Conservation (phyloP, 2,888 invertebrate species). For the Ennomos erosarius region DNA sequence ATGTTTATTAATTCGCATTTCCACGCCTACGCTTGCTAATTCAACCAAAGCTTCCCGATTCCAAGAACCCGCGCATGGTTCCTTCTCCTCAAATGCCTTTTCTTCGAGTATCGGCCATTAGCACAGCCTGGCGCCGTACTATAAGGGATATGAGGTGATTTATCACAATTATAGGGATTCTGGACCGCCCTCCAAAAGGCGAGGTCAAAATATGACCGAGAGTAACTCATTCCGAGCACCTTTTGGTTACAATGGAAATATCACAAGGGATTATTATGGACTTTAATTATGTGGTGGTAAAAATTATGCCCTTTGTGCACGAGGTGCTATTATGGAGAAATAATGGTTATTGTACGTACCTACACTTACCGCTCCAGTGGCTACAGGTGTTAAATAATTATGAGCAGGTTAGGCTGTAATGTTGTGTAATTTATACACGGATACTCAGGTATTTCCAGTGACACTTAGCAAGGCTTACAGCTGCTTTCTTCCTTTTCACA, state of each 20-base stretch:
- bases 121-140: slow-evolving; percentile 67
- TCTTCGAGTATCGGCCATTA: slow-evolving; percentile 71
- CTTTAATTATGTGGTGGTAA: slow-evolving; percentile 29
- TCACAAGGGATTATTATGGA: slow-evolving; percentile 29
- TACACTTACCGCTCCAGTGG: not conserved
- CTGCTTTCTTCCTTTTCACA: slow-evolving; percentile 1
- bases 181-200: slow-evolving; percentile 39
- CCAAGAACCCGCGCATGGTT: slow-evolving; percentile 50
- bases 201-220: slow-evolving; percentile 43
- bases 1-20: slow-evolving; percentile 5
- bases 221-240: slow-evolving; percentile 34
- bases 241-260: slow-evolving; percentile 36
- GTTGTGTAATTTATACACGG: too few relatives aligned
- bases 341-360: slow-evolving; percentile 13
- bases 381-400: slow-evolving; percentile 7
- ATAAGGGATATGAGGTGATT: slow-evolving; percentile 71
- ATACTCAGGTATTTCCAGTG: too few relatives aligned
- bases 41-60: slow-evolving; percentile 1
- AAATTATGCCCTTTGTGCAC: slow-evolving; percentile 27
- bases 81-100: slow-evolving; percentile 64
- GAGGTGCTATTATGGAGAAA: slow-evolving; percentile 9
- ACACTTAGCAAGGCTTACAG: not conserved
- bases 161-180: slow-evolving; percentile 78
- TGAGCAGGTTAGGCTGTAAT: too few relatives aligned
- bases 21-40: slow-evolving; percentile 3